These are phyloP conservation scores for Trachymyrmex cornetzi DNA, from an alignment of 1,140 invertebrate genomes.

Conservation along the genomic window DNA sequence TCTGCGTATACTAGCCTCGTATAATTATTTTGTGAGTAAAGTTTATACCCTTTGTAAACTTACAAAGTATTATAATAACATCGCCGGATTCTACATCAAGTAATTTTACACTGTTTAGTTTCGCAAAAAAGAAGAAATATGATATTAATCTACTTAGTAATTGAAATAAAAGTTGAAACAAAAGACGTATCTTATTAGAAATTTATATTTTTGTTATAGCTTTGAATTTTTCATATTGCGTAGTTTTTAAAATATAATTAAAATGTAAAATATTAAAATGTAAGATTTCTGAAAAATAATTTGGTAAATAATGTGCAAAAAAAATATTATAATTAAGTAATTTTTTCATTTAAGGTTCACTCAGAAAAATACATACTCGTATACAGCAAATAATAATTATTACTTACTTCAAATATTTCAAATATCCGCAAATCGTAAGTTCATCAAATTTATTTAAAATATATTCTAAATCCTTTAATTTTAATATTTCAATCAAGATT, in stretches of 20 bases:
- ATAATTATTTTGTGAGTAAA: slow-evolving; percentile 16
- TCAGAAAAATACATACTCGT: no score
- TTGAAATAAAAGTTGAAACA: background rate
- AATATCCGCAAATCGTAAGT: no score
- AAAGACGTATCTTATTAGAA: background rate
- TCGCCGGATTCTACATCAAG: background rate
- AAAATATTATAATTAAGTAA: no score
- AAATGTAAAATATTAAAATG: background rate
- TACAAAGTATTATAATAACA: background rate
- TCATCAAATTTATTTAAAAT: no score
- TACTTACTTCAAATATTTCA: no score
- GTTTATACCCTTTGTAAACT: slow-evolving; percentile 19
- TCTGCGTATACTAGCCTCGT: background rate
- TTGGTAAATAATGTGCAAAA: background rate
- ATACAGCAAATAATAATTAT: no score
- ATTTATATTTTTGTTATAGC: background rate
- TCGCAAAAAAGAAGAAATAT: background rate
- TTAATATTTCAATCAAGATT: no score
- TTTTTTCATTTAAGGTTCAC: no score
- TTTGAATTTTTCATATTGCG: background rate
- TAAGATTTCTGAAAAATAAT: background rate
- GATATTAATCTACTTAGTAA: background rate
- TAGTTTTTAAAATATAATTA: background rate
- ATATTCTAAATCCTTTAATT: no score
- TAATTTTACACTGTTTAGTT: slow-evolving; percentile 1